Conservation (phyloP, 2,888 invertebrate genomes). For the Volucella inflata region DNA sequence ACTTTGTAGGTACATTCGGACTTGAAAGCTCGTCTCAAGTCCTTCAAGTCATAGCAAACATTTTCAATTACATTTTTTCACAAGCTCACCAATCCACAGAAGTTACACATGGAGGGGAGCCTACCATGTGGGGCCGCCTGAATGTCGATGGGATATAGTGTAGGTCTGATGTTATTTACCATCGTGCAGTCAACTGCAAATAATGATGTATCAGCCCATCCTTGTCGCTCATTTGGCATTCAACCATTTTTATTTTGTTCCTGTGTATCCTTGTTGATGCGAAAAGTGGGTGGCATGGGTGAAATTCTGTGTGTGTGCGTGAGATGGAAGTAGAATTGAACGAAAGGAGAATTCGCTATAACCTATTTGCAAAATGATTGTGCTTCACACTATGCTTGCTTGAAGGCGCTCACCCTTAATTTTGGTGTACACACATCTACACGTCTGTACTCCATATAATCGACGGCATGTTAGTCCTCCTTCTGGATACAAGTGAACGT, state of each 20-base stretch:
- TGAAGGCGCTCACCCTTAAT: slow-evolving; percentile 32
- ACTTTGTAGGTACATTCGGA: slow-evolving; percentile 32
- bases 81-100: not conserved
- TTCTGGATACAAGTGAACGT: slow-evolving; percentile 59
- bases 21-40: slow-evolving; percentile 72
- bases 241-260: slow-evolving; percentile 59
- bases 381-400: slow-evolving; percentile 62
- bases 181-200: slow-evolving; percentile 72
- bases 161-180: slow-evolving; percentile 58
- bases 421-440: slow-evolving; percentile 3
- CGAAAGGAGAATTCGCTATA: slow-evolving; percentile 62
- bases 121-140: not conserved
- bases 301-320: not conserved
- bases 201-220: slow-evolving; percentile 72
- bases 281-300: not conserved
- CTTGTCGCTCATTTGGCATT: slow-evolving; percentile 55
- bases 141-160: slow-evolving; percentile 20
- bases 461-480: slow-evolving; percentile 19
- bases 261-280: slow-evolving; percentile 37
- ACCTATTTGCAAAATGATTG: slow-evolving; percentile 75
- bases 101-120: slow-evolving; percentile 15
- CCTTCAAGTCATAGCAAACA: slow-evolving; percentile 68
- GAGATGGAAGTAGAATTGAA: slow-evolving; percentile 21
- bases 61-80: slow-evolving; percentile 72
- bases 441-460: not conserved